A percentile compares a stretch with the other conserved stretches of the same genome.
These are phyloP conservation scores for Nowickia ferox DNA, from an alignment of 2,888 invertebrate genomes.

Conservation along the genomic window DNA sequence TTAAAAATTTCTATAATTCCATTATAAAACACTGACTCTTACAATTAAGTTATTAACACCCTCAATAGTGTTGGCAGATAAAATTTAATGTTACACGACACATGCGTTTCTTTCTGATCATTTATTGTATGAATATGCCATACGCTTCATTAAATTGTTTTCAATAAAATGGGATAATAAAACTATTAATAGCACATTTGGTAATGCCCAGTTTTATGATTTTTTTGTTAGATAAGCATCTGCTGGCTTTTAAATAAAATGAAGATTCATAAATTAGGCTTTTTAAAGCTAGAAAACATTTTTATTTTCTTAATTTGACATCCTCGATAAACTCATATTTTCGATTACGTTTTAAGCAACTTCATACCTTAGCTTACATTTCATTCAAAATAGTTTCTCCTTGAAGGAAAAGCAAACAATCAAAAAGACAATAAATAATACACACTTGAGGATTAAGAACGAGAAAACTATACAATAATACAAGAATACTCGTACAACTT, in stretches of 20 bases:
- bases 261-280: no score
- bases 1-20: conserved; percentile 27
- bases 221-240: no score
- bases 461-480: conserved; percentile 21
- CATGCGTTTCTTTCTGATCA: background rate
- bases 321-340: background rate
- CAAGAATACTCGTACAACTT: conserved; percentile 14
- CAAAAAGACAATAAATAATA: conserved; percentile 28
- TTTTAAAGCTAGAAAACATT: no score
- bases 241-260: no score
- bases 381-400: conserved; percentile 7
- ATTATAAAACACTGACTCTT: conserved; percentile 27
- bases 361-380: background rate
- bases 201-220: no score
- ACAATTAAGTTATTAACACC: conserved; percentile 12
- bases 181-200: background rate
- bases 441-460: conserved; percentile 17
- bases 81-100: conserved; percentile 1
- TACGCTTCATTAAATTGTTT: background rate
- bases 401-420: background rate
- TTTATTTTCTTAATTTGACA: no score
- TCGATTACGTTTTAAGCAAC: background rate
- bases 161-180: background rate
- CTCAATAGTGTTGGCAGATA: conserved; percentile 15
- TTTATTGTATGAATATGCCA: no score